A percentile compares a stretch with the other conserved stretches of the same genome.
These are phyloP conservation scores for Stictocephala bisonia DNA, from an alignment of 2,888 invertebrate species.

Conservation along the genomic window DNA sequence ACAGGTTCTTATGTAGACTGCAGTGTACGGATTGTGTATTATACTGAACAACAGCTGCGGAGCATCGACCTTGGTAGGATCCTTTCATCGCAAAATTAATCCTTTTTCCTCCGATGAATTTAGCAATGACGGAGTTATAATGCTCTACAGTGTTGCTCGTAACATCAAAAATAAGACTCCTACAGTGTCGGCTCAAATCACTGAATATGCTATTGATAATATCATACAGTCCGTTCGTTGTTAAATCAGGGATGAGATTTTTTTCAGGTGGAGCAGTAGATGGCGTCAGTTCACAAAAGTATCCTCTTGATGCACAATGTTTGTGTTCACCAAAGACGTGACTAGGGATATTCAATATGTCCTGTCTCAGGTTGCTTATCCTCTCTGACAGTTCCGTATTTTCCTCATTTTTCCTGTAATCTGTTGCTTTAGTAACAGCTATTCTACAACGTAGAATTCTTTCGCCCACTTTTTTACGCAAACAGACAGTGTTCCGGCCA, in stretches of 20 bases:
- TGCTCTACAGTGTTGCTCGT: slow-evolving; percentile 27
- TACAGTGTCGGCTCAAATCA: slow-evolving; percentile 20
- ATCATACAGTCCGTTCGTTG: slow-evolving; percentile 12
- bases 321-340: slow-evolving; percentile 38
- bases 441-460: slow-evolving; percentile 28
- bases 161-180: slow-evolving; percentile 22
- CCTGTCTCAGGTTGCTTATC: slow-evolving; percentile 18
- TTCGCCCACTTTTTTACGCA: slow-evolving; percentile 32
- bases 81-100: slow-evolving; percentile 58
- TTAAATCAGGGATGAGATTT: slow-evolving; percentile 10
- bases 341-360: slow-evolving; percentile 37
- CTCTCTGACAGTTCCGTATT: not conserved
- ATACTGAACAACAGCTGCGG: slow-evolving; percentile 60
- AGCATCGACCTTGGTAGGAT: slow-evolving; percentile 60
- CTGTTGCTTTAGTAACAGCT: slow-evolving; percentile 17
- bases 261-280: not conserved
- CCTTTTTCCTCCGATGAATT: slow-evolving; percentile 62
- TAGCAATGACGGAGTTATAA: slow-evolving; percentile 6
- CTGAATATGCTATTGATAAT: not conserved
- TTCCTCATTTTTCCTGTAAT: slow-evolving; percentile 12
- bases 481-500: slow-evolving; percentile 10
- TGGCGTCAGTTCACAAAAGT: slow-evolving; percentile 9
- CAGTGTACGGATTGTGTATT: slow-evolving; percentile 56
- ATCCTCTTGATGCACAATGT: slow-evolving; percentile 27
- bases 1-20: slow-evolving; percentile 11